These are phyloP conservation scores for Aromia moschata DNA, from an alignment of 2,888 invertebrate genomes.

Conservation along the genomic window DNA sequence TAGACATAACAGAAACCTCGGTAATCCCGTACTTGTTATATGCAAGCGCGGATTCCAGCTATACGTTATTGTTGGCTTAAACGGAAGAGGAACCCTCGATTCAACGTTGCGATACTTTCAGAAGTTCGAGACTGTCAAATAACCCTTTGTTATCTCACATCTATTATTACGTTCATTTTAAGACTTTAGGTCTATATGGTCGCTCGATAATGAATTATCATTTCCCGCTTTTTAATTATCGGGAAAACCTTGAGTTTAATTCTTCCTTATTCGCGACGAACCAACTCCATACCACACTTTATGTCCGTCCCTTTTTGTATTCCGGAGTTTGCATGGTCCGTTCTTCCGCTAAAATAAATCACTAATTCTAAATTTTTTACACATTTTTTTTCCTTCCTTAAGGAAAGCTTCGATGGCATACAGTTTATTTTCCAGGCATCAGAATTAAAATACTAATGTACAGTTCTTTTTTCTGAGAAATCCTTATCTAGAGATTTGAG, in stretches of 20 bases:
- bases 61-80: slow-evolving; percentile 61
- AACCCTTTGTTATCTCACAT: slow-evolving; percentile 63
- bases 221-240: slow-evolving; percentile 63
- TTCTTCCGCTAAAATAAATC: not conserved
- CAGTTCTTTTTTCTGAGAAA: too few species aligned
- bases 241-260: slow-evolving; percentile 59
- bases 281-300: slow-evolving; percentile 45
- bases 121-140: slow-evolving; percentile 62
- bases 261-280: slow-evolving; percentile 48
- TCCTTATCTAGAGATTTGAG: too few species aligned
- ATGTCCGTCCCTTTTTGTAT: slow-evolving; percentile 4
- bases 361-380: slow-evolving; percentile 20
- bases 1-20: slow-evolving; percentile 55
- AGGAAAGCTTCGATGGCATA: too few species aligned
- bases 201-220: slow-evolving; percentile 61
- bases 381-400: too few species aligned
- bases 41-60: slow-evolving; percentile 60
- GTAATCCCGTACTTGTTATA: slow-evolving; percentile 61
- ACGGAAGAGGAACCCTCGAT: slow-evolving; percentile 56
- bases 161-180: slow-evolving; percentile 63
- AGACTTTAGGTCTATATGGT: slow-evolving; percentile 57
- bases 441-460: too few species aligned
- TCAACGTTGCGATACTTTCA: slow-evolving; percentile 60
- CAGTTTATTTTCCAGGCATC: too few species aligned
- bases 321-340: not conserved